Conservation (phyloP, 2,113 vertebrate genomes). For the Petroica traversi region DNA sequence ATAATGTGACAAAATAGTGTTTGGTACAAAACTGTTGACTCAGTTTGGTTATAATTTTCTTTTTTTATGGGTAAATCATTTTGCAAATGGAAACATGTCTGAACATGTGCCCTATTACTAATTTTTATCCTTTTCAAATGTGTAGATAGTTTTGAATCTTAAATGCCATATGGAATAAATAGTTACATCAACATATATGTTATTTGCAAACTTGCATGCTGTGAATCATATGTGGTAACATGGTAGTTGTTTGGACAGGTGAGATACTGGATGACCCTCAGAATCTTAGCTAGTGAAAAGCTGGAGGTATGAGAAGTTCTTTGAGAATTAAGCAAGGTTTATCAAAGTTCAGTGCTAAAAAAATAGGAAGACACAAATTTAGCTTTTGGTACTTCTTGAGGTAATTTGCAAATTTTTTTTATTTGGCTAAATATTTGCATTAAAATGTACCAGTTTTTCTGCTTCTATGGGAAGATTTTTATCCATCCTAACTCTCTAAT, state of each 20-base stretch:
- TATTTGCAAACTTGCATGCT: constrained; percentile 44
- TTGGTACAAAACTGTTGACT: neutral
- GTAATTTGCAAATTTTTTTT: neutral
- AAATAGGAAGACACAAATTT: neutral
- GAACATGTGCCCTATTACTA: constrained; percentile 31
- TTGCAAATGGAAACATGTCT: constrained; percentile 13
- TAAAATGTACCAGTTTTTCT: neutral
- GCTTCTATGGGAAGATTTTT: neutral
- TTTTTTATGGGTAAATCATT: constrained; percentile 22
- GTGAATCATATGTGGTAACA: constrained; percentile 44
- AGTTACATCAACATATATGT: constrained; percentile 15
- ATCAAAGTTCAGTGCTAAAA: neutral
- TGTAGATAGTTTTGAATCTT: constrained; percentile 11
- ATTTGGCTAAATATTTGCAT: neutral
- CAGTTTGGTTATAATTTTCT: neutral
- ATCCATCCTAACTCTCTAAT: neutral
- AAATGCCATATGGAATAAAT: constrained; percentile 49
- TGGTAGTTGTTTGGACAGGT: constrained; percentile 5
- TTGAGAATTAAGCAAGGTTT: neutral
- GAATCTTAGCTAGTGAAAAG: neutral
- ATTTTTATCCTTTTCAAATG: constrained; percentile 46
- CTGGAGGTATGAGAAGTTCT: neutral
- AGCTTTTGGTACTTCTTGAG: neutral
- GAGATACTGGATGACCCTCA: neutral
- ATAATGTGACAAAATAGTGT: neutral